Conservation (phyloP, 2,888 invertebrate genomes). For the Mylabris sibirica region DNA sequence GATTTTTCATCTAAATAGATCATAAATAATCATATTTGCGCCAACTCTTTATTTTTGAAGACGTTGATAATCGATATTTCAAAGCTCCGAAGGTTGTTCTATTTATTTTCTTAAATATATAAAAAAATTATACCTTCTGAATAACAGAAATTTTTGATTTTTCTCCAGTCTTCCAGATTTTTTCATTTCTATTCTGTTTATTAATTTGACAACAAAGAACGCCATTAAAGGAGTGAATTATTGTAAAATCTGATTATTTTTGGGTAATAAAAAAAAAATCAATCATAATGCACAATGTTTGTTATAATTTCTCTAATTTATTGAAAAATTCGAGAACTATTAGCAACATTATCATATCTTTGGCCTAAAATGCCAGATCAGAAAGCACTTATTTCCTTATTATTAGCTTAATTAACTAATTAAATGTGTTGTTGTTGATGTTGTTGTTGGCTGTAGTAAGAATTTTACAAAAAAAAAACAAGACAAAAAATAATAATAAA, state of each 20-base stretch:
- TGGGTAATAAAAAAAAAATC: neutral
- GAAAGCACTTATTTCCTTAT: constrained; percentile 4
- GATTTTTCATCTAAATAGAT: neutral
- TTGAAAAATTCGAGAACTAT: neutral
- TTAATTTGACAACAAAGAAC: neutral
- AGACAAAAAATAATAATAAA: neutral
- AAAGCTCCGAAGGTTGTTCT: neutral
- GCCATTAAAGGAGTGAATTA: neutral
- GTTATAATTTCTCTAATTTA: neutral
- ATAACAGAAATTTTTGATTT: constrained; percentile 3
- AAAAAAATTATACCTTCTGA: neutral
- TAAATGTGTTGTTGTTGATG: constrained; percentile 29
- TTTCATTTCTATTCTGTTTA: neutral
- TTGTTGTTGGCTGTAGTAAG: constrained; percentile 32
- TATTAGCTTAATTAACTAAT: constrained; percentile 3
- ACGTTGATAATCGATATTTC: neutral
- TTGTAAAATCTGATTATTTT: neutral
- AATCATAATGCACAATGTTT: neutral
- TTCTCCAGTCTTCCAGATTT: neutral
- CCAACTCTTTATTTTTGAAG: neutral
- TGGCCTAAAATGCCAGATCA: constrained; percentile 46
- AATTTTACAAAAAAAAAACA: constrained; percentile 25
- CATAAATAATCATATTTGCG: neutral
- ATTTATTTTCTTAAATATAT: neutral
- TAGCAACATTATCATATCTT: constrained; percentile 42